These are phyloP conservation scores for Drosophila sordidapex DNA, from an alignment of 2,888 invertebrate genomes.

Conservation along the genomic window DNA sequence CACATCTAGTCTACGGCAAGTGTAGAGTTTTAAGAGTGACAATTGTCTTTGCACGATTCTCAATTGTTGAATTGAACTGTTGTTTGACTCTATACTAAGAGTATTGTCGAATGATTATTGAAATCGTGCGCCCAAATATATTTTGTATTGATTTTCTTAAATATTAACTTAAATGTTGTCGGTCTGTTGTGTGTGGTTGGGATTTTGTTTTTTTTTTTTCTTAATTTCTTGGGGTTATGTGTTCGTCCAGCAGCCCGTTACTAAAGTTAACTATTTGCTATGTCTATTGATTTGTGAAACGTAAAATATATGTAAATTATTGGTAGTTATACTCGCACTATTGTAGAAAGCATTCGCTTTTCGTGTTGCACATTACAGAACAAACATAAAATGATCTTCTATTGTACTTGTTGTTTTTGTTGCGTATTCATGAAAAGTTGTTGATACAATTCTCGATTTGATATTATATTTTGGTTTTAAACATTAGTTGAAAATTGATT, in stretches of 20 bases:
- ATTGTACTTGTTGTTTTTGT: constrained; percentile 18
- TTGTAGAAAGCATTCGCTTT: constrained; percentile 28
- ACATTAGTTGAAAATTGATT: constrained; percentile 11
- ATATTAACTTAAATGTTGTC: constrained; percentile 37
- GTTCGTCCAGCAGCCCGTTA: constrained; percentile 30
- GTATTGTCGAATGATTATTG: constrained; percentile 18
- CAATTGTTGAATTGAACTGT: background rate
- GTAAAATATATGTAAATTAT: constrained; percentile 33
- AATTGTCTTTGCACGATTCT: constrained; percentile 12
- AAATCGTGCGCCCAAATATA: constrained; percentile 31
- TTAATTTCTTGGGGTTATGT: constrained; percentile 10
- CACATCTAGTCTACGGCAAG: constrained; percentile 33
- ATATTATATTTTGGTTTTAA: constrained; percentile 8
- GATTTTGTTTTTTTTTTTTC: background rate
- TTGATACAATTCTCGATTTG: constrained; percentile 24
- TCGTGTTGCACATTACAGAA: constrained; percentile 39
- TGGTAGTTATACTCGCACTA: constrained; percentile 37
- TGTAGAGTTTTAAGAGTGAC: constrained; percentile 18
- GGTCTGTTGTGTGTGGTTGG: constrained; percentile 5
- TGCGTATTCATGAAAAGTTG: constrained; percentile 4
- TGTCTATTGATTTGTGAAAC: constrained; percentile 44
- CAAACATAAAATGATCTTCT: constrained; percentile 29
- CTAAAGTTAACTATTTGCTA: constrained; percentile 50
- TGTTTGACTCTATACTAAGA: constrained; percentile 16
- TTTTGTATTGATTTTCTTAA: constrained; percentile 26